A percentile compares a stretch with the other conserved stretches of the same genome.
These are phyloP conservation scores for Tuta absoluta DNA, from an alignment of 2,888 invertebrate genomes.

Conservation along the genomic window DNA sequence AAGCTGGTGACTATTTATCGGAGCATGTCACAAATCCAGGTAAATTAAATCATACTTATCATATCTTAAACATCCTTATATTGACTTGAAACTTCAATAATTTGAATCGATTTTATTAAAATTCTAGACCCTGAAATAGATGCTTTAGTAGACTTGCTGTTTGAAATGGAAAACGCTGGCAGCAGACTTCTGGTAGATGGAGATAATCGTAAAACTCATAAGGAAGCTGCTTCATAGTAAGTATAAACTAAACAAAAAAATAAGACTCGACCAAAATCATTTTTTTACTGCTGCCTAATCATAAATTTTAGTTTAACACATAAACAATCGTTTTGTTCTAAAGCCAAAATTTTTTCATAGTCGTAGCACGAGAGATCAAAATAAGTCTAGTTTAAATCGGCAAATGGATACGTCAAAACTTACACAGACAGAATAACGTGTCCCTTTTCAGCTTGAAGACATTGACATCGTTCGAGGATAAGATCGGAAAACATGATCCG, in stretches of 20 bases:
- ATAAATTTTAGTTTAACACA: too few relatives aligned
- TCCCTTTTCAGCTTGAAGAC: slow-evolving; percentile 51
- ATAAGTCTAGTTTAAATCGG: too few relatives aligned
- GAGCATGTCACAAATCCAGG: slow-evolving; percentile 61
- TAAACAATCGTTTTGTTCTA: too few relatives aligned
- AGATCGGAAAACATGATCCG: slow-evolving; percentile 38
- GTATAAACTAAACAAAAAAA: slow-evolving; percentile 30
- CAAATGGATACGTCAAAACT: too few relatives aligned
- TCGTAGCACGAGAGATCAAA: too few relatives aligned
- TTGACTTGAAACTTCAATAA: background rate
- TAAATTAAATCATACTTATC: slow-evolving; percentile 35
- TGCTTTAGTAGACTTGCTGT: slow-evolving; percentile 60
- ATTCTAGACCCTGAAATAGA: slow-evolving; percentile 60
- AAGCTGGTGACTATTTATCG: slow-evolving; percentile 59
- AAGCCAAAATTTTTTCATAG: too few relatives aligned
- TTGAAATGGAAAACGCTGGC: slow-evolving; percentile 64
- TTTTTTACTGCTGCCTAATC: too few relatives aligned
- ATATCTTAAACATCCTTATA: background rate
- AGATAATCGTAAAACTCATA: slow-evolving; percentile 57
- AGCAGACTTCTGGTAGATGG: slow-evolving; percentile 56
- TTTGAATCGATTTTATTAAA: background rate
- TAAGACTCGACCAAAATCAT: background rate
- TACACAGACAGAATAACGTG: too few relatives aligned
- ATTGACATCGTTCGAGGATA: slow-evolving; percentile 56
- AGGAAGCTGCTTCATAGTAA: slow-evolving; percentile 64